Evolutionary conservation across 2,888 invertebrate genomes (phyloP), one percentile per base, ranked within the genome.

Genomic region (Apodemia duryi): DNA sequence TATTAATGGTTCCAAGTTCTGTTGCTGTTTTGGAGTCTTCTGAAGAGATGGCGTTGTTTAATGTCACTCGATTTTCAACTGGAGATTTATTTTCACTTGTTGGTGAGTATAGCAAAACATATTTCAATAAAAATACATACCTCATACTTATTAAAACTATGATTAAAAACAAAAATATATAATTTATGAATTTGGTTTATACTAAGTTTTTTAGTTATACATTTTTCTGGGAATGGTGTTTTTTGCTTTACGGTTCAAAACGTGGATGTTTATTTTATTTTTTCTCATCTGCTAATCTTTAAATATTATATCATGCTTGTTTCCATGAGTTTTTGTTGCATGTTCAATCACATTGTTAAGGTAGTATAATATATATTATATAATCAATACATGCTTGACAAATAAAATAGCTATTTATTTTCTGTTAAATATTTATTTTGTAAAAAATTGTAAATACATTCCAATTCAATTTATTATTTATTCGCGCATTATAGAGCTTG

Each of bases 71-170:
- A 73, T 91, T 93, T 69, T 93, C 93, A 63, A 89, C 86, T 67
- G 94, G 94, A 13, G 94, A 95, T 81, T 82, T 93, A 63, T 94
- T 94, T 76, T 87, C 92, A 49, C 82, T 93, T 61, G 79, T 89
- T 74, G 93, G 94, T 93, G 72, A 84, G 85, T 67, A 61, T 57
- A 6, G 10, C 49, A 64, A 61, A 32, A 43, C 41, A 46, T 46
- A 32, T 4, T 3, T 62, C 2, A 43, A 11, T 43, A 43, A 43
- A 11, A 11, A 3, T 11, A 11, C 21, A 21, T 43, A 2, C 11
- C 4, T 2, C 11, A 43, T 43, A 43, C 4, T 46, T 13, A 46
- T 46, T 46, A 46, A 46, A 46, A 13, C 11, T 13, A 11, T 46
- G 5, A 46, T 46, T 2, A 46, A 46, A 11, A 43, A 43, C 10